phyloP scores from a whole-genome alignment of 2,888 invertebrate species.

The Exephanes ischioxanthus region DNA sequence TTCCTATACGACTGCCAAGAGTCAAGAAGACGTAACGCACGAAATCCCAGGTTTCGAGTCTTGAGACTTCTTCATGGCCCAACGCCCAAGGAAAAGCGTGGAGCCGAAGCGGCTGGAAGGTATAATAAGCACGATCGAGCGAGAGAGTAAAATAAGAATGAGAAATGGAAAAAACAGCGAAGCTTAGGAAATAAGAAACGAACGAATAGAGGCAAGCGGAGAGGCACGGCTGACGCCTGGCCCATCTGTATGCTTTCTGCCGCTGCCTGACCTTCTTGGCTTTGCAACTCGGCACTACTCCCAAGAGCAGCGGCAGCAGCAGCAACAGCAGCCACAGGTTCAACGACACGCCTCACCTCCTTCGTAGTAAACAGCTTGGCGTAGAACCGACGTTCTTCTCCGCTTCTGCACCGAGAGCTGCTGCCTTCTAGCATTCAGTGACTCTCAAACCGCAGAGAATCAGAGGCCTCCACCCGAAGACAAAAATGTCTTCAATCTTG shows the following conservation, averaged over 20 bases:
- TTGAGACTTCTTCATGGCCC: background rate
- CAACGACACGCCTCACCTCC: conserved; percentile 84
- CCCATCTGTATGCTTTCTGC: conserved; percentile 70
- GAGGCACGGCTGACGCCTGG: conserved; percentile 76
- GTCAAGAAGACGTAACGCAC: background rate
- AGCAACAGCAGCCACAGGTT: conserved; percentile 76
- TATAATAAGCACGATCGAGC: conserved; percentile 66
- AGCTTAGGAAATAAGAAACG: conserved; percentile 58
- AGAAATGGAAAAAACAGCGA: conserved; percentile 52
- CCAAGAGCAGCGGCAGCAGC: conserved; percentile 62
- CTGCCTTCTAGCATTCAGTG: conserved; percentile 68
- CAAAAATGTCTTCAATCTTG: background rate
- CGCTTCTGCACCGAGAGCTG: conserved; percentile 67
- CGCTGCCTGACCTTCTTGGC: conserved; percentile 74
- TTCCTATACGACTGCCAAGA: background rate
- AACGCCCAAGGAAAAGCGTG: background rate
- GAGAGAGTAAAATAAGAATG: conserved; percentile 70
- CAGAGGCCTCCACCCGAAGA: background rate
- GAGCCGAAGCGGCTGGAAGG: conserved; percentile 68
- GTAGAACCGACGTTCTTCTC: conserved; percentile 80
- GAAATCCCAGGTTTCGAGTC: background rate
- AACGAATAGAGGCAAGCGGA: conserved; percentile 66
- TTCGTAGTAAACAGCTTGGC: conserved; percentile 83
- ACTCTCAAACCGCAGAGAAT: conserved; percentile 57
- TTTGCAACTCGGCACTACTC: conserved; percentile 63